Conservation (phyloP, 1,140 invertebrate species). For the Magallana angulata region DNA sequence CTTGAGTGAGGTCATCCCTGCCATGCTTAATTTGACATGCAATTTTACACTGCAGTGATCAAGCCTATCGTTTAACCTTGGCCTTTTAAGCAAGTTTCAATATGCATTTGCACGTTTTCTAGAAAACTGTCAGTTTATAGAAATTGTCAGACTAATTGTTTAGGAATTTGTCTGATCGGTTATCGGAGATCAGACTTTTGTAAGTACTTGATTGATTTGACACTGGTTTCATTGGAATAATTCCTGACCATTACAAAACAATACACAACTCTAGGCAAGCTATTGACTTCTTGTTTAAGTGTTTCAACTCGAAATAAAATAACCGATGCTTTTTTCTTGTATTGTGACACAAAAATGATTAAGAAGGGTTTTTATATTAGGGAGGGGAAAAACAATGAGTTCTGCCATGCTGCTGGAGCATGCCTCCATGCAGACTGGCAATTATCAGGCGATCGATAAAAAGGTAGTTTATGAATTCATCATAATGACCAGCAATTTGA, state of each 20-base stretch:
- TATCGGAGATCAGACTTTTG: too few species aligned
- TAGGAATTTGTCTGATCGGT: too few species aligned
- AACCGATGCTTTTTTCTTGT: not conserved
- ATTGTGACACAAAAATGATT: slow-evolving; percentile 2
- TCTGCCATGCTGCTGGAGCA: not conserved
- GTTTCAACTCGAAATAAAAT: not conserved
- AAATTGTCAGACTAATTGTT: not conserved
- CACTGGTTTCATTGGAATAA: not conserved
- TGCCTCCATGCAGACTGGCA: not conserved
- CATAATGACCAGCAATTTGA: slow-evolving; percentile 25
- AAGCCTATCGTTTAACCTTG: not conserved
- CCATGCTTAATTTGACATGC: not conserved
- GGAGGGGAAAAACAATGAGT: not conserved
- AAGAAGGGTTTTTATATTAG: not conserved
- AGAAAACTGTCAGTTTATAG: not conserved
- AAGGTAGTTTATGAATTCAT: slow-evolving; percentile 34
- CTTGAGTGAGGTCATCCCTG: not conserved
- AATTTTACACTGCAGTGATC: not conserved
- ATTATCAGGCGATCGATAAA: slow-evolving; percentile 16
- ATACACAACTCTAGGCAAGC: not conserved
- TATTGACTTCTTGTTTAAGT: not conserved
- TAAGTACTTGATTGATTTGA: not conserved
- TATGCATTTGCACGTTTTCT: not conserved
- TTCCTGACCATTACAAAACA: not conserved
- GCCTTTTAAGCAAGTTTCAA: not conserved